Evolutionary conservation across 2,113 vertebrate species (phyloP), one percentile per base, ranked within the genome.

Genomic region (Aspiorhynchus laticeps): DNA sequence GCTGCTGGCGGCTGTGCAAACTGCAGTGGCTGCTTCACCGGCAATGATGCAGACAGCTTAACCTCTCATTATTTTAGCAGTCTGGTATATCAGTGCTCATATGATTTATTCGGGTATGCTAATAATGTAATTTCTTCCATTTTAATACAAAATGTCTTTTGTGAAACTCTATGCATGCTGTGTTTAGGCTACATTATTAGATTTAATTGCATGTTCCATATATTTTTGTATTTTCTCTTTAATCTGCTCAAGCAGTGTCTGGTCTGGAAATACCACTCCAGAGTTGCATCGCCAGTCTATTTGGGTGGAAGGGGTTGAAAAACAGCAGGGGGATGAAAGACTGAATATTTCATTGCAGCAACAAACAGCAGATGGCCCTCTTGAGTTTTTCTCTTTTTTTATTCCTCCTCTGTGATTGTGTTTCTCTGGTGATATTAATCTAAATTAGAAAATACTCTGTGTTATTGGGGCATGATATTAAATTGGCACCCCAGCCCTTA

Each of bases 361-460:
- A 96, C 96, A 95, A 95, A 97, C 98, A 96, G 97, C 96, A 99
- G 98, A 98, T 98, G 98, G 98, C 98, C 96, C 98, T 97, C 96
- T 98, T 96, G 98, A 97, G 96, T 98, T 97, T 98, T 97, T 98
- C 53, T 53, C 53, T 26, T 38, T 4, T 56, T 73, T 89, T 93
- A 94, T 96, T 91, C 88, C 73, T 79, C 28, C 75, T 85, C 86
- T 75, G 88, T 91, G 86, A 85, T 88, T 83, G 87, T 77, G 85
- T 83, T 86, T 88, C 85, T 78, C 41, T 67, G 79, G 65, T 56
- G 84, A 86, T 86, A 85, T 75, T 83, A 81, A 89, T 86, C 85
- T 89, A 75, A 83, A 88, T 80, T 81, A 88, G 85, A 88, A 89
- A 86, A 85, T 86, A 85, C 86, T 79, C 31, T 33, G 75, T 78